Conservation (phyloP, 2,113 vertebrate species). For the Notothenia rossii region DNA sequence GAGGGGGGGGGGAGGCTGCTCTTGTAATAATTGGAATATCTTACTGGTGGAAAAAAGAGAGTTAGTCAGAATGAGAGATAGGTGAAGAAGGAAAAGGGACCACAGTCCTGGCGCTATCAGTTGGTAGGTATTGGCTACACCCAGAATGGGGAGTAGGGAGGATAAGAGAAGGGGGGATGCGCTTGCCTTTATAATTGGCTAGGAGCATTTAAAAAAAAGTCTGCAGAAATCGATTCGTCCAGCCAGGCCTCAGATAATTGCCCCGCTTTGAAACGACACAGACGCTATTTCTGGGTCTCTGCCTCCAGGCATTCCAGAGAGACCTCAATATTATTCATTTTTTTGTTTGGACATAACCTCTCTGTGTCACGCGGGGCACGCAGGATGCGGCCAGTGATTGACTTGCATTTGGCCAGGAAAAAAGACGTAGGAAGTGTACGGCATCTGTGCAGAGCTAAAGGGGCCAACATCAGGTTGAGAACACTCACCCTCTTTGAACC, state of each 20-base stretch:
- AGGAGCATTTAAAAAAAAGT: constrained; percentile 72
- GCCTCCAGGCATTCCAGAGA: constrained; percentile 44
- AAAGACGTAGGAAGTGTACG: constrained; percentile 21
- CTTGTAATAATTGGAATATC: constrained; percentile 53
- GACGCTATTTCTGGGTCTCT: constrained; percentile 59
- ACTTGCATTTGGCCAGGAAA: constrained; percentile 44
- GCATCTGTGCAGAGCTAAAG: constrained; percentile 30
- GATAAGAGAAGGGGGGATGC: constrained; percentile 18
- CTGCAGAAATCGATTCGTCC: constrained; percentile 77
- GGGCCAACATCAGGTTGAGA: constrained; percentile 34
- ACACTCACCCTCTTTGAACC: constrained; percentile 54
- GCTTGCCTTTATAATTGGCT: constrained; percentile 72
- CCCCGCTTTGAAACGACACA: constrained; percentile 71
- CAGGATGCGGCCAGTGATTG: constrained; percentile 43
- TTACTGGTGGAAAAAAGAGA: constrained; percentile 62
- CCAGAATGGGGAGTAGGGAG: constrained; percentile 17
- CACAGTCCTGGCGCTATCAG: constrained; percentile 1
- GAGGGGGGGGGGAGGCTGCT: constrained; percentile 10
- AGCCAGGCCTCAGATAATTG: constrained; percentile 74
- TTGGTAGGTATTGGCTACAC: constrained; percentile 4
- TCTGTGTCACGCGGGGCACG: constrained; percentile 28
- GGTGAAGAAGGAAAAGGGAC: background rate
- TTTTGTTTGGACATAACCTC: constrained; percentile 42
- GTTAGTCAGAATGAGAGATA: constrained; percentile 30
- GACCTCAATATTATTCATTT: constrained; percentile 54